Conservation (phyloP, 2,113 vertebrate genomes). For the Etia nguti region DNA sequence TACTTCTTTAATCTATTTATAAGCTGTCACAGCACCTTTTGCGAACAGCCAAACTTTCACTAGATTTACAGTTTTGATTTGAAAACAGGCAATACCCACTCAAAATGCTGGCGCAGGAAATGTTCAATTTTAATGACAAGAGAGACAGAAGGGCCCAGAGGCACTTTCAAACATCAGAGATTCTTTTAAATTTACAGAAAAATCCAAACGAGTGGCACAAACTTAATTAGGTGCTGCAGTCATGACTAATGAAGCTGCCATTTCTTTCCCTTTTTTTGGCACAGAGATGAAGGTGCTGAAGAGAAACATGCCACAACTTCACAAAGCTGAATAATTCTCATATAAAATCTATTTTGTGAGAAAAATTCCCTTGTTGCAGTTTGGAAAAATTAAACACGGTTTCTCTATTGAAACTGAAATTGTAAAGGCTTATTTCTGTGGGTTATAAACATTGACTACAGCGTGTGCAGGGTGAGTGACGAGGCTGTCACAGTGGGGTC, state of each 20-base stretch:
- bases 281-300: constrained; percentile 42
- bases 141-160: constrained; percentile 45
- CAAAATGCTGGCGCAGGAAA: constrained; percentile 33
- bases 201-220: constrained; percentile 58
- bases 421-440: not conserved
- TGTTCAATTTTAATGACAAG: constrained; percentile 59
- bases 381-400: not conserved
- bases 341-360: constrained; percentile 3
- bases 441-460: not conserved
- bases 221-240: constrained; percentile 66
- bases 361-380: constrained; percentile 3
- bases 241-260: constrained; percentile 59
- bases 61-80: constrained; percentile 40
- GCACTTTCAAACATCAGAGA: constrained; percentile 65
- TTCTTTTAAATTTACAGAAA: constrained; percentile 62
- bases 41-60: not conserved
- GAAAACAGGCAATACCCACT: constrained; percentile 31
- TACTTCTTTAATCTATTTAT: constrained; percentile 50
- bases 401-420: not conserved
- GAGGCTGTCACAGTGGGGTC: constrained; percentile 13
- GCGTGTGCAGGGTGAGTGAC: constrained; percentile 16
- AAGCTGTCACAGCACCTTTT: constrained; percentile 41
- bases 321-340: constrained; percentile 25
- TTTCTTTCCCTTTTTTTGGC: constrained; percentile 42
- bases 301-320: constrained; percentile 35